Conservation (phyloP, 92 coral and sea anemone genomes). For the Ricordea florida region DNA sequence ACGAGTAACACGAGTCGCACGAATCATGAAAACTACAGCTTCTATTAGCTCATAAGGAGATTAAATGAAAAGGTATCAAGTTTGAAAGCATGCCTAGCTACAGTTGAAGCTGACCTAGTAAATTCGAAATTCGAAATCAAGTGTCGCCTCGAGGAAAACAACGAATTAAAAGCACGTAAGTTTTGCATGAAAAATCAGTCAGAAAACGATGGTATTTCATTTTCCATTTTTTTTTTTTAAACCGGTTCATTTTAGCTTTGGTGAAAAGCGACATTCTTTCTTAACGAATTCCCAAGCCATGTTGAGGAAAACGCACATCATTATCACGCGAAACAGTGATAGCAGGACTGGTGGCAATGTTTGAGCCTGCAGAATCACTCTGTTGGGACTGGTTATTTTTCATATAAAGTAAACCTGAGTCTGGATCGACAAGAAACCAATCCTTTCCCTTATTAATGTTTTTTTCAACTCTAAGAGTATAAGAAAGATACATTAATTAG, state of each 20-base stretch:
- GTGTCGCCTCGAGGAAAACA: background rate
- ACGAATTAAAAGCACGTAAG: background rate
- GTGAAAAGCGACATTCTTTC: slow-evolving; percentile 35
- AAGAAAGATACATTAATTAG: too few relatives aligned
- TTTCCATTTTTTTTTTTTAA: slow-evolving; percentile 64
- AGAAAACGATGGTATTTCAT: too few relatives aligned
- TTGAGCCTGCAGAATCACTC: too few relatives aligned
- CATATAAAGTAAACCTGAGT: too few relatives aligned
- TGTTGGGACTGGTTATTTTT: too few relatives aligned
- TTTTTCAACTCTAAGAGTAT: background rate
- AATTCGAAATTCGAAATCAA: background rate
- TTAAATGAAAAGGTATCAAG: slow-evolving; percentile 21
- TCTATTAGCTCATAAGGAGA: slow-evolving; percentile 16
- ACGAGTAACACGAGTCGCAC: background rate
- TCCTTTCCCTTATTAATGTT: too few relatives aligned
- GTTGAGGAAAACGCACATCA: too few relatives aligned
- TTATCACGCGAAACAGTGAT: too few relatives aligned
- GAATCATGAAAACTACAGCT: slow-evolving; percentile 1
- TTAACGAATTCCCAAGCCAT: background rate
- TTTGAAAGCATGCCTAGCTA: slow-evolving; percentile 6
- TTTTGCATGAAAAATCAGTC: background rate
- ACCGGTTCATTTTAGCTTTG: slow-evolving; percentile 50
- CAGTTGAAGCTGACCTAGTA: background rate
- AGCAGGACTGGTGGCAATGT: too few relatives aligned
- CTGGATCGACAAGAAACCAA: too few relatives aligned